Base-by-base conservation (phyloP, 1,140 invertebrate genomes). In the Ooceraea biroi region DNA sequence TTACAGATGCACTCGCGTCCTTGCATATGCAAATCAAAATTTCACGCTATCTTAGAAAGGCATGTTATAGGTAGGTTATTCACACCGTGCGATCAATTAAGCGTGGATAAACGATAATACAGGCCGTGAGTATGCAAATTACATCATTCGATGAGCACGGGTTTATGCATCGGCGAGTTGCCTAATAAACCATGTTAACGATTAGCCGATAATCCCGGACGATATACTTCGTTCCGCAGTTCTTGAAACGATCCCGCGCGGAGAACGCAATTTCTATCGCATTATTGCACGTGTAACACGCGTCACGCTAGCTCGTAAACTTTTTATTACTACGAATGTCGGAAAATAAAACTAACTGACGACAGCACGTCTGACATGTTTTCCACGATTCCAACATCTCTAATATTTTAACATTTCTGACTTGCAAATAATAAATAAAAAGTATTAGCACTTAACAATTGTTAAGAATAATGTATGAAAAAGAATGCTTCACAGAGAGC, bases 141-240 rank as follows among this genome's bases (percentile, higher is more conserved):
- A 65, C 46, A 65, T 77, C 44, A 77, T 77, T 65, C 58, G 46
- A 66, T 77, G 73, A 77, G 46, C 73, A 65, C n/a, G 60, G 46
- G 27, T 77, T 77, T 77, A 66, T n/a, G 60, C 60, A 41, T 77
- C 60, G 8, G n/a, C 46, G 60, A 66, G 19, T 77, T 52, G 46
- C 19, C 50, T 65, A 77, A 77, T 65, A 77, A 77, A 41, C 73
- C 46, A 60, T 77, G 41, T 50, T 76, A 76, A 76, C n/a, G 73
- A 30, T 76, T 50, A 77, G 22, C 25, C 73, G 73, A 77, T 77
- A 65, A 77, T 77, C 58, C 58, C 17, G 10, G 14, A 74, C 30
- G 11, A 11, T 36, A 44, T 17, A 17, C n/a, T 76, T 65, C 44
- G 14, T 63, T 63, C 44, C n/a, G 4, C 14, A 63, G 3, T 65